Base-by-base conservation (phyloP, 2,797 vertebrate genomes). In the Sarcoramphus papa region DNA sequence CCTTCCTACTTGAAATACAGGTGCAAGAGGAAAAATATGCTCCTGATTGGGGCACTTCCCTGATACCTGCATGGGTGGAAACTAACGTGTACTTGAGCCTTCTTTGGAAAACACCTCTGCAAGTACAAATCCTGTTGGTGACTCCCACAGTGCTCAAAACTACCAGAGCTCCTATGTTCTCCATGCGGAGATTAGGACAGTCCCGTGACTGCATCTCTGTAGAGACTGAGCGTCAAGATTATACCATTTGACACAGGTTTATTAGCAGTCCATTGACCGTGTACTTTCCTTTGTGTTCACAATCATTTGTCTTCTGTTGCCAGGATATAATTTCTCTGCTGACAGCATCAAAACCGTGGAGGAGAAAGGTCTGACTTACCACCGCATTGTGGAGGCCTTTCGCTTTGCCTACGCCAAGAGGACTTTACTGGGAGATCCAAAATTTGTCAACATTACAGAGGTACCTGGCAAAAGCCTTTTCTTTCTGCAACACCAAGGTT, bases 381-480 rank as follows among this genome's bases (percentile, higher is more conserved):
- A 99, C 89, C 99, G 99, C 75, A 98, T 99, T 2, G 88, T 99
- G 72, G 99, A 99, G 96, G 98, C 99, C 12, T 99, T 99, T 96
- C 99, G 99, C 22, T 99, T 99, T 21, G 99, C 99, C 47, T 99
- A 99, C 0, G 99, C 99, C 79, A 99, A 99, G 98, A 99, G 99
- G 97, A 99, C 98, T 30, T 68, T 98, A 60, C 97, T 99, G 31
- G 99, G 99, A 91, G 99, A 99, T 96, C 98, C 96, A 1, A 87
- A 62, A 3, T 99, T 98, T 97, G 98, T 99, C 67, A 96, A 98
- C 96, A 97, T 99, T 59, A 97, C 98, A 41, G 97, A 98, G 96
- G 99, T 99, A 98, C 98, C 86, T 68, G 70, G 69, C 24, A 90
- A 95, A 96, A 95, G 15, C 33, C 50, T 93, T 87, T 85, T 80